Evolutionary conservation across 2,888 invertebrate species (phyloP).

Genomic region (Deladenus siricidicola): DNA sequence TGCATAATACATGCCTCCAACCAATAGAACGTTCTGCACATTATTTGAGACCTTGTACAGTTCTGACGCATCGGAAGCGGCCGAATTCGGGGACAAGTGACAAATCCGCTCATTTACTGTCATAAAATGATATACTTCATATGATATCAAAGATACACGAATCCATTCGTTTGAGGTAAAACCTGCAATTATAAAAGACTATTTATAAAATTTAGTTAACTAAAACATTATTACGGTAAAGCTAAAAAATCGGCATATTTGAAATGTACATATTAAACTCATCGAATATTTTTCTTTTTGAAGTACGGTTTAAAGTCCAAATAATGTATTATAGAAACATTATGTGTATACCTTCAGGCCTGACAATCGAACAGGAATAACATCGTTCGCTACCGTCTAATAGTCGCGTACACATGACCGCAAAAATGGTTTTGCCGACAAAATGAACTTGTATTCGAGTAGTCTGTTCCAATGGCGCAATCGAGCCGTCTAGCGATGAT

Average conservation of each 20-base stretch:
- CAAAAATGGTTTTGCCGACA: constrained; percentile 15
- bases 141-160: constrained; percentile 31
- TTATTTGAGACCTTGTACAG: constrained; percentile 17
- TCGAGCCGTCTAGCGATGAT: not conserved
- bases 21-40: constrained; percentile 21
- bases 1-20: constrained; percentile 31
- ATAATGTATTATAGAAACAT: too few relatives aligned
- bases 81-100: constrained; percentile 25
- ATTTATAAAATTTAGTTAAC: too few relatives aligned
- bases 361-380: constrained; percentile 17
- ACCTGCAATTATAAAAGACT: constrained; percentile 19
- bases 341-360: constrained; percentile 12
- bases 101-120: constrained; percentile 29
- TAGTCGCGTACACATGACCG: not conserved
- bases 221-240: too few relatives aligned
- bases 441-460: constrained; percentile 30
- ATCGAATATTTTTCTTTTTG: too few relatives aligned
- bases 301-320: too few relatives aligned
- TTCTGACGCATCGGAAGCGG: constrained; percentile 19
- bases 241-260: too few relatives aligned
- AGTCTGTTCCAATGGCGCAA: constrained; percentile 1
- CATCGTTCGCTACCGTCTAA: constrained; percentile 19
- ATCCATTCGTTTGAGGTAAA: constrained; percentile 24
- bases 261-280: too few relatives aligned
- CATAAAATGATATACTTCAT: constrained; percentile 25